A percentile compares a stretch with the other conserved stretches of the same genome.
These are phyloP conservation scores for Diorhabda carinulata DNA, from an alignment of 1,140 invertebrate species.

Conservation along the genomic window DNA sequence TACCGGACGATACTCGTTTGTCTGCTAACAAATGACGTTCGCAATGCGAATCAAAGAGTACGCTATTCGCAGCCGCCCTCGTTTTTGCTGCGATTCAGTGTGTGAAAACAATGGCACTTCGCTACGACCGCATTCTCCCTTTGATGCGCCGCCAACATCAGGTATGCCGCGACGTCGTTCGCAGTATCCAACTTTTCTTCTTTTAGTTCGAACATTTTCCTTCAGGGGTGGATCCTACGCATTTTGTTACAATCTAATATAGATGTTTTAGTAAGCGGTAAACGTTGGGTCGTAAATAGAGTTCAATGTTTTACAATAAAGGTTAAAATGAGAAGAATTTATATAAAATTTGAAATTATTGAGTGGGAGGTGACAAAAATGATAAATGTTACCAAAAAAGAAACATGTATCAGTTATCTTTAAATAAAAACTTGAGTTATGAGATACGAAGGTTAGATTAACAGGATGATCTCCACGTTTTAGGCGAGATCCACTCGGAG, in stretches of 20 bases:
- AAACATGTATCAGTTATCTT: no score
- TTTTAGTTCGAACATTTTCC: slow-evolving; percentile 4
- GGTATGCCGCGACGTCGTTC: slow-evolving; percentile 32
- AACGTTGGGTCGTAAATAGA: no score
- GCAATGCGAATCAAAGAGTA: slow-evolving; percentile 42
- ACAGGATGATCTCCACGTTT: no score
- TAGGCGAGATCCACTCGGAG: no score
- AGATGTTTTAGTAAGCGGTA: no score
- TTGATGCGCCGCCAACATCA: slow-evolving; percentile 29
- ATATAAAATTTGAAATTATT: no score
- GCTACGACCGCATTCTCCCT: slow-evolving; percentile 43
- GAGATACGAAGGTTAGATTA: no score
- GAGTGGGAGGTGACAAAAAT: no score
- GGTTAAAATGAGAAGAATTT: no score
- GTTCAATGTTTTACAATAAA: no score
- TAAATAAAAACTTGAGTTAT: no score
- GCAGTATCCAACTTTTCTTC: slow-evolving; percentile 4
- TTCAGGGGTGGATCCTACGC: not conserved
- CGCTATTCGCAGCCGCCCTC: slow-evolving; percentile 37
- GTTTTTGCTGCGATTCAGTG: slow-evolving; percentile 44
- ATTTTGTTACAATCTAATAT: not conserved
- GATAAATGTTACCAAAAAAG: no score
- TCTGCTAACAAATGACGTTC: slow-evolving; percentile 39
- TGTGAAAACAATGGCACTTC: slow-evolving; percentile 47
- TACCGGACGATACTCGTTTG: slow-evolving; percentile 31